A percentile compares a stretch with the other conserved stretches of the same genome.
These are phyloP conservation scores for Colletes latitarsis DNA, from an alignment of 1,140 invertebrate species.

Conservation along the genomic window DNA sequence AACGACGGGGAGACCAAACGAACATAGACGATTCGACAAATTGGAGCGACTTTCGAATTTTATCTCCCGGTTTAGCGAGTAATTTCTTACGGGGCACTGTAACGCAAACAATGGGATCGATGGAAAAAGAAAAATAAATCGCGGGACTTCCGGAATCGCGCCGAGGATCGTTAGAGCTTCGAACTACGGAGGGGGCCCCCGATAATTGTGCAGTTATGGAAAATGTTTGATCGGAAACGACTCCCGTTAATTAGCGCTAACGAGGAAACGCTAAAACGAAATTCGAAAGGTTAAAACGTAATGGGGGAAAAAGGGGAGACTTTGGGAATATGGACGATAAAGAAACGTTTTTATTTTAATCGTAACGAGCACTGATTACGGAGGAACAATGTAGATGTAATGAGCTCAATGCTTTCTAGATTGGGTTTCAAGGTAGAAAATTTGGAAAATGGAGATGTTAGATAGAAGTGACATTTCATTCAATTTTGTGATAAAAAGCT, in stretches of 20 bases:
- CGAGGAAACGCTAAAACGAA: not conserved
- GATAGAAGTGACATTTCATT: no score
- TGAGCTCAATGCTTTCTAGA: no score
- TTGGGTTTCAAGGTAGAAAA: no score
- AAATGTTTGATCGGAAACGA: not conserved
- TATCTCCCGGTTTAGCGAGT: not conserved
- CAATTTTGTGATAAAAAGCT: no score
- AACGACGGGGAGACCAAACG: not conserved
- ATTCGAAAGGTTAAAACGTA: not conserved
- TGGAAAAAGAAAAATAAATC: not conserved
- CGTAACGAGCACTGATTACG: not conserved
- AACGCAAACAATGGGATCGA: not conserved
- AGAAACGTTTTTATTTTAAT: not conserved
- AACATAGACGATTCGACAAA: no score
- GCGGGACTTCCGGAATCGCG: no score
- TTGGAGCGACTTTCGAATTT: not conserved
- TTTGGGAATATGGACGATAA: not conserved
- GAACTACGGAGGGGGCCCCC: not conserved
- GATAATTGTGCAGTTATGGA: not conserved
- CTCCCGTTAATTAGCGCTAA: slow-evolving; percentile 1
- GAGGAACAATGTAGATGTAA: not conserved
- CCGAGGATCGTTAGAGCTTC: not conserved
- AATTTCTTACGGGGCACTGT: not conserved
- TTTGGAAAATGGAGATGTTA: no score
- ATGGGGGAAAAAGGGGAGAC: not conserved